Evolutionary conservation across 1,140 invertebrate genomes (phyloP), one percentile per base, ranked within the genome.

Genomic region (Hetaerina americana): DNA sequence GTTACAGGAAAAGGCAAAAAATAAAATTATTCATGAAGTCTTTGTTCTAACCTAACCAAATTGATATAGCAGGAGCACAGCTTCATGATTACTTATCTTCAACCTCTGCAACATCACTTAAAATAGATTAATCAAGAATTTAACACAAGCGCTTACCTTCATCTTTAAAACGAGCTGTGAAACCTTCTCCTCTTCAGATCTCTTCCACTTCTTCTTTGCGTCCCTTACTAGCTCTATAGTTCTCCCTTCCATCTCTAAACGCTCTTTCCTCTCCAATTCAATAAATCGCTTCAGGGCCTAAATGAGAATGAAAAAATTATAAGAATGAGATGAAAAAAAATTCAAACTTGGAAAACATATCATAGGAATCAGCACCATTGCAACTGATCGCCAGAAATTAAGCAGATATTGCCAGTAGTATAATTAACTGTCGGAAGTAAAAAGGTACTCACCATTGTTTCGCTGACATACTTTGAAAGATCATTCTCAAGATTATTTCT

Each of bases 181-280:
- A n/a, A 86, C 77, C 77, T 85, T 84, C n/a, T 84, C 79, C 24
- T 84, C 85, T 75, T 87, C 85, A 3, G 83, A 79, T 80, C 70
- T 80, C 68, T 87, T 84, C 85, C 85, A 87, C 74, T 85, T 87
- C 26, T 80, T 76, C 75, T 87, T 87, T 0, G 85, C 84, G 26
- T 82, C 81, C 76, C 84, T 85, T 71, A 87, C 86, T 25, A 88
- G 75, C 75, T 84, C 82, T 68, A 87, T 76, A 0, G 85, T 86
- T 75, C 82, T 84, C 5, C 78, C 79, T 75, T 88, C 87, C 31
- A 86, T 77, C 70, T 85, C 82, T 29, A 75, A 27, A 5, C 75
- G 15, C 22, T 73, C 70, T 25, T 72, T 67, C 27, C 66, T 69
- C 57, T 77, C 74, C 15, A 69, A 68, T 25, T 26, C 27, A 26